These are phyloP conservation scores for Boulengeromyrus knoepffleri DNA, from an alignment of 2,113 vertebrate species.

Conservation along the genomic window DNA sequence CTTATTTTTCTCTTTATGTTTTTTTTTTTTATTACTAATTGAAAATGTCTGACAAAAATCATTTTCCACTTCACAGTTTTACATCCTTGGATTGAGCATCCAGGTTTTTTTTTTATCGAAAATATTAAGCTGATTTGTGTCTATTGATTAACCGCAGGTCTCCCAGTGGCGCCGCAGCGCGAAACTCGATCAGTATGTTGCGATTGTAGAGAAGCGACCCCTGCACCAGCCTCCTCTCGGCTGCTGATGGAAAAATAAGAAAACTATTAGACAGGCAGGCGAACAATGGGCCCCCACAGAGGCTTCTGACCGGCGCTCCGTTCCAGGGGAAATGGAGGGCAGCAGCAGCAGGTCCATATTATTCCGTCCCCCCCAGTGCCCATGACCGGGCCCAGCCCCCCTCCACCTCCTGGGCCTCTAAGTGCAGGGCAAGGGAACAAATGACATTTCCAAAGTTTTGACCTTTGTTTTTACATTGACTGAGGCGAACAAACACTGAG, in stretches of 20 bases:
- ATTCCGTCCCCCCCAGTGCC: conserved; percentile 71
- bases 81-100: not conserved
- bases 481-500: conserved; percentile 24
- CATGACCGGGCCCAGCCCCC: conserved; percentile 74
- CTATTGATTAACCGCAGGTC: not conserved
- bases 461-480: conserved; percentile 72
- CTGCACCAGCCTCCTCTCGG: conserved; percentile 60
- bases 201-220: conserved; percentile 45
- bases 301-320: conserved; percentile 74
- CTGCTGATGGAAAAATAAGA: conserved; percentile 82
- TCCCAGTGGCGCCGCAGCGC: not conserved
- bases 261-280: conserved; percentile 58
- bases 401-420: conserved; percentile 71
- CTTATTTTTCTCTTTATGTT: not conserved
- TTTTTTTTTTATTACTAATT: not conserved
- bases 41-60: not conserved
- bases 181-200: conserved; percentile 3
- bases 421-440: conserved; percentile 84
- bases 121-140: not conserved
- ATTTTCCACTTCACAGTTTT: not conserved
- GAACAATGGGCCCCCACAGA: conserved; percentile 81
- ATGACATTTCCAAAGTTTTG: conserved; percentile 92
- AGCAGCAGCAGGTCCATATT: conserved; percentile 72
- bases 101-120: not conserved
- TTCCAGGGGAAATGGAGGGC: conserved; percentile 76